A percentile compares a stretch with the other conserved stretches of the same genome.
phyloP scores from a whole-genome alignment of 2,888 invertebrate species.

The Lymantria monacha region DNA sequence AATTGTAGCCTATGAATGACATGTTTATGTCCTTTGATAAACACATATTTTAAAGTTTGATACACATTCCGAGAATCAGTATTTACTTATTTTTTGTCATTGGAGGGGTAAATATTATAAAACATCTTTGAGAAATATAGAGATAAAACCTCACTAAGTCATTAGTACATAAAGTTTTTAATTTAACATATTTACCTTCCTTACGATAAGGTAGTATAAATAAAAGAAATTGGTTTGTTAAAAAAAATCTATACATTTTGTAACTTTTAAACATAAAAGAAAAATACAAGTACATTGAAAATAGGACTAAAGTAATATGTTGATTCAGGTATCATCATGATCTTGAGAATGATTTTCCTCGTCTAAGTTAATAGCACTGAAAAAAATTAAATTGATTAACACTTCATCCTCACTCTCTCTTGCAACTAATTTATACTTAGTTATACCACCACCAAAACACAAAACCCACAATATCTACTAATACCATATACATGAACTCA shows the following conservation, averaged over 20 bases:
- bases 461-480: background rate
- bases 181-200: too few species aligned
- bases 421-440: too few species aligned
- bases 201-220: background rate
- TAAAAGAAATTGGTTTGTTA: background rate
- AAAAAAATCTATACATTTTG: background rate
- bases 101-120: too few species aligned
- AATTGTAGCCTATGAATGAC: too few species aligned
- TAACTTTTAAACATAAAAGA: background rate
- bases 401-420: background rate
- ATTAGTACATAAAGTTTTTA: too few species aligned
- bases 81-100: too few species aligned
- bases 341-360: conserved; percentile 13
- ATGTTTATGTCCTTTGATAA: too few species aligned
- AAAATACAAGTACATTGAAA: background rate
- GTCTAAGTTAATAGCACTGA: conserved; percentile 24
- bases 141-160: too few species aligned
- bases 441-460: background rate
- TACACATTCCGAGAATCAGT: too few species aligned
- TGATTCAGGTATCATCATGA: conserved; percentile 19
- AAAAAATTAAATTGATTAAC: conserved; percentile 10
- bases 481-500: too few species aligned
- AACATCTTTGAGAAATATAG: too few species aligned
- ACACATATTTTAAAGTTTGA: too few species aligned
- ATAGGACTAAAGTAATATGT: background rate